Evolutionary conservation across 2,113 vertebrate species (phyloP).

Genomic region (Podilymbus podiceps): DNA sequence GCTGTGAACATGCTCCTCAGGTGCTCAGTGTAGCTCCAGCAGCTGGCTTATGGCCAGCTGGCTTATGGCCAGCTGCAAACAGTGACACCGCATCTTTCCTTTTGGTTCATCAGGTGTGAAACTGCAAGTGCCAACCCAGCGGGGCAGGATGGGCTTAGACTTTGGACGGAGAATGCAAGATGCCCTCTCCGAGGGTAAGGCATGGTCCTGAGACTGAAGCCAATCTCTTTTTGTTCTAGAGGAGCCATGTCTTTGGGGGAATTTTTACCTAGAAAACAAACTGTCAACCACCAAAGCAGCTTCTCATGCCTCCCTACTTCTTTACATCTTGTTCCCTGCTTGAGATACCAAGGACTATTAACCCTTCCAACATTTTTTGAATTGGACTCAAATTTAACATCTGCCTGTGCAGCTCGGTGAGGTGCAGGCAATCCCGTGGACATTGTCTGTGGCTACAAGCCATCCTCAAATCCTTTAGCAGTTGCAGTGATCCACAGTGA

Average conservation of each 20-base stretch:
- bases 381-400: neutral
- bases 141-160: neutral
- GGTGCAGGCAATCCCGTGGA: neutral
- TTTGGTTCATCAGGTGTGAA: neutral
- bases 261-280: neutral
- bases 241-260: fast-evolving
- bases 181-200: neutral
- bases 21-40: neutral
- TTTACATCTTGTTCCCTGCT: neutral
- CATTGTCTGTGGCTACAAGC: neutral
- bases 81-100: neutral
- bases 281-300: neutral
- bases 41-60: neutral
- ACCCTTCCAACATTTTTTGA: neutral
- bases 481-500: neutral
- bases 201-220: neutral
- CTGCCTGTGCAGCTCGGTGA: neutral
- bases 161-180: neutral
- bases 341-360: neutral
- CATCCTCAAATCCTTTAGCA: neutral
- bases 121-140: neutral
- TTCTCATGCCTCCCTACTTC: neutral
- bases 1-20: neutral
- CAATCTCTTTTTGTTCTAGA: neutral
- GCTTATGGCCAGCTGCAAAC: neutral